Conservation (phyloP, 2,113 vertebrate species). For the Neolamprologus variostigma region DNA sequence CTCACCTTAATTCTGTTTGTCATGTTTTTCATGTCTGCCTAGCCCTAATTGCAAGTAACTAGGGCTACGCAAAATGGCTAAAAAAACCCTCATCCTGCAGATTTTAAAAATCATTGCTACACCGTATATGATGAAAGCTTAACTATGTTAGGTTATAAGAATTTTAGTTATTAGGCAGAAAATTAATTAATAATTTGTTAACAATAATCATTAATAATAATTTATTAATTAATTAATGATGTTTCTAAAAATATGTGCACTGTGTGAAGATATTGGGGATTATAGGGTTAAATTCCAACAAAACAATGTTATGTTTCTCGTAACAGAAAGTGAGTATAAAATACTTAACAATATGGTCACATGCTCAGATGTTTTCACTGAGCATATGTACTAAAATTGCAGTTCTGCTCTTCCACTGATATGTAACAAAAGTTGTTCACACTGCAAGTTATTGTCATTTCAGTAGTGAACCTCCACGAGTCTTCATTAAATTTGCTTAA, state of each 20-base stretch:
- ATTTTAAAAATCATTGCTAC: not conserved
- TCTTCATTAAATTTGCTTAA: not conserved
- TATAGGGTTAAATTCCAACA: not conserved
- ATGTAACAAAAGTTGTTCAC: not conserved
- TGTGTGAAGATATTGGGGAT: not conserved
- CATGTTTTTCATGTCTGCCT: not conserved
- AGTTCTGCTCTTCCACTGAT: not conserved
- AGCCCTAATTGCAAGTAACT: not conserved
- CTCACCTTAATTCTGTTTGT: not conserved
- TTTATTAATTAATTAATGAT: rapidly evolving
- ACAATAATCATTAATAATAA: not conserved
- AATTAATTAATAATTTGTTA: not conserved
- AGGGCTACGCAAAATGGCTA: not conserved
- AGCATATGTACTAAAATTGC: not conserved
- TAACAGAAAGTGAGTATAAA: not conserved
- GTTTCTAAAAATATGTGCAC: not conserved
- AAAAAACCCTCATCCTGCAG: rapidly evolving
- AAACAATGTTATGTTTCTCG: not conserved
- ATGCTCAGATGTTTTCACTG: not conserved
- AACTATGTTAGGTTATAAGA: not conserved
- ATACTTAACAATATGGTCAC: not conserved
- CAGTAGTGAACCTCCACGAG: not conserved
- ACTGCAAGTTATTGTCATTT: not conserved
- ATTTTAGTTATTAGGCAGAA: not conserved
- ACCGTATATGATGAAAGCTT: not conserved